phyloP scores from a whole-genome alignment of 2,113 vertebrate genomes.

The Gulo gulo region DNA sequence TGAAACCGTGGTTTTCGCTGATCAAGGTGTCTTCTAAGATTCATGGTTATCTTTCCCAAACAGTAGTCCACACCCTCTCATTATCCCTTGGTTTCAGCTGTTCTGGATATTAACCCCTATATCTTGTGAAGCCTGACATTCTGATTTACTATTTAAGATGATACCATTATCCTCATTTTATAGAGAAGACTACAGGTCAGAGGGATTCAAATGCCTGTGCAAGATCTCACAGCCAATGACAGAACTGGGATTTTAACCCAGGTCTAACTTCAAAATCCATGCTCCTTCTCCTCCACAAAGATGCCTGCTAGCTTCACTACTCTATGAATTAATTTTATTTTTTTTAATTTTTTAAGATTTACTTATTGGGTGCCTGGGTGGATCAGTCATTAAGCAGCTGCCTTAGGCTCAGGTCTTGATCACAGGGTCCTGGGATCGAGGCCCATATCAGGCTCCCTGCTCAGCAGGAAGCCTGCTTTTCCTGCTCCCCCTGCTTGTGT shows the following conservation, averaged over 20 bases:
- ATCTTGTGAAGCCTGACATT: neutral
- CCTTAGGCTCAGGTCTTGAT: too few species aligned
- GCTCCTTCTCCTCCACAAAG: neutral
- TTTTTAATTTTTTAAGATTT: neutral
- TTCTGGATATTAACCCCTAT: neutral
- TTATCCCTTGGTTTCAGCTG: neutral
- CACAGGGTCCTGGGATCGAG: too few species aligned
- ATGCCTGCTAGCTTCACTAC: neutral
- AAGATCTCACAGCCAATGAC: neutral
- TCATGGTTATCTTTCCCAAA: neutral
- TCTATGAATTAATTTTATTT: constrained; percentile 7
- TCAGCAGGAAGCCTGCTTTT: too few species aligned
- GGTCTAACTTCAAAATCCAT: neutral
- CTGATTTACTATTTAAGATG: neutral
- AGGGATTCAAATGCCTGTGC: neutral
- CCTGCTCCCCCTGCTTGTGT: too few species aligned
- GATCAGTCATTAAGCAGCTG: too few species aligned
- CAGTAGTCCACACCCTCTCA: neutral
- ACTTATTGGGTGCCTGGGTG: too few species aligned
- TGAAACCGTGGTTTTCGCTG: neutral
- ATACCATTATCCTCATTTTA: neutral
- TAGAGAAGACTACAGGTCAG: neutral
- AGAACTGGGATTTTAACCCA: neutral
- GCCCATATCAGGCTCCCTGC: too few species aligned
- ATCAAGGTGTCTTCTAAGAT: neutral